Base-by-base conservation (phyloP, 2,113 vertebrate species). In the Lophius piscatorius region DNA sequence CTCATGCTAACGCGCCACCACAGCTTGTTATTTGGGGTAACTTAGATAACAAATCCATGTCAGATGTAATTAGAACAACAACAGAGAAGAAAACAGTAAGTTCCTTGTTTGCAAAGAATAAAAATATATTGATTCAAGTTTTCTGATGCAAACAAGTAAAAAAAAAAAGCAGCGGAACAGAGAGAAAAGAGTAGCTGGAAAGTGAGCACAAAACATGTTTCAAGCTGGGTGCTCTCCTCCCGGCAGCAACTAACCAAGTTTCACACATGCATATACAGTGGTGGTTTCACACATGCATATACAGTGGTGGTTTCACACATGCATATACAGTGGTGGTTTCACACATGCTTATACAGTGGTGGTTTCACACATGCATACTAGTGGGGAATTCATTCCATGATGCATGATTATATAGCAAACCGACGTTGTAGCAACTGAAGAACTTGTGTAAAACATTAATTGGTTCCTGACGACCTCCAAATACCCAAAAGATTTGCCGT, bases 1-100 rank as follows among this genome's bases (percentile, higher is more conserved):
- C 51, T 52, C 55, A 67, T 55, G 26, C 50, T 63, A 64, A 61
- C 28, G 59, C 54, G 63, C 46, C 35, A 70, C 52, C 66, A 63
- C 50, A 71, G 48, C 26, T 23, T 21, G 22, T 47, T 33, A 63
- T 64, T 51, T 39, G 6, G 22, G 16, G 47, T 11, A 48, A 45
- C 39, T 11, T n/a, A n/a, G 38, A 54, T 51, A 39, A 49, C 58
- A 56, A 54, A 68, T 39, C 26, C 42, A 18, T 29, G 62, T 58
- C 31, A 23, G 29, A 66, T 45, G 67, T 45, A 59, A 66, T 20
- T 21, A 44, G n/a, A 48, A 16, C 51, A 41, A 71, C 45, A 4
- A 1, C 12, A 3, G 39, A 29, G 12, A 21, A 29, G 42, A 35
- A 57, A 31, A 2, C 0, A 23, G 23, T 46, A 33, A 26, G 16